Evolutionary conservation across 2,888 invertebrate genomes (phyloP).

Genomic region (Agrotis segetum): DNA sequence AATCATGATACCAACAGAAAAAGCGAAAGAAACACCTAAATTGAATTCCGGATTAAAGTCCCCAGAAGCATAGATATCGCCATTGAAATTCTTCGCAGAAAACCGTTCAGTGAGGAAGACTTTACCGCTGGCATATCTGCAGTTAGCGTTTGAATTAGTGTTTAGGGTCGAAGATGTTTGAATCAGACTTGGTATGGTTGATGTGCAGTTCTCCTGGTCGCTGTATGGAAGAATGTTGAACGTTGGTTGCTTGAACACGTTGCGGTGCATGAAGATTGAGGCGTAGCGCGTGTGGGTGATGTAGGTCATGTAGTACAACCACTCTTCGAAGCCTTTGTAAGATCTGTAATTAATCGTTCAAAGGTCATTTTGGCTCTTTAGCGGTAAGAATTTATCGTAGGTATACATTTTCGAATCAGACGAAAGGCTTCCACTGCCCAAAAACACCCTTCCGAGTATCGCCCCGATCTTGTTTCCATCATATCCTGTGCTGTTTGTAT

Average conservation of each 20-base stretch:
- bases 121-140: conserved; percentile 93
- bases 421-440: not conserved
- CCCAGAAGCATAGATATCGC: conserved; percentile 90
- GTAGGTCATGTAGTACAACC: conserved; percentile 95
- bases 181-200: conserved; percentile 86
- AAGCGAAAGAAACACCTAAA: conserved; percentile 95
- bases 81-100: conserved; percentile 89
- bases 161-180: conserved; percentile 89
- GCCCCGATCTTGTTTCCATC: not conserved
- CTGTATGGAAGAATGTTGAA: conserved; percentile 90
- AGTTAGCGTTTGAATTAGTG: conserved; percentile 90
- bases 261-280: conserved; percentile 94
- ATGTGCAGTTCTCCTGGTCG: conserved; percentile 89
- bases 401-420: not conserved
- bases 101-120: conserved; percentile 94
- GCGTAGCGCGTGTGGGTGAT: conserved; percentile 95
- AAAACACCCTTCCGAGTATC: not conserved
- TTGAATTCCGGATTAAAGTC: conserved; percentile 94
- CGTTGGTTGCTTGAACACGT: conserved; percentile 92
- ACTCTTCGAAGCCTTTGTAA: conserved; percentile 94
- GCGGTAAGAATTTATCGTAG: not conserved
- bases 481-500: not conserved
- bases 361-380: not conserved
- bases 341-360: conserved; percentile 89
- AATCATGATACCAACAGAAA: conserved; percentile 95